These are phyloP conservation scores for Xestia c-nigrum DNA, from an alignment of 2,888 invertebrate species.

Conservation along the genomic window DNA sequence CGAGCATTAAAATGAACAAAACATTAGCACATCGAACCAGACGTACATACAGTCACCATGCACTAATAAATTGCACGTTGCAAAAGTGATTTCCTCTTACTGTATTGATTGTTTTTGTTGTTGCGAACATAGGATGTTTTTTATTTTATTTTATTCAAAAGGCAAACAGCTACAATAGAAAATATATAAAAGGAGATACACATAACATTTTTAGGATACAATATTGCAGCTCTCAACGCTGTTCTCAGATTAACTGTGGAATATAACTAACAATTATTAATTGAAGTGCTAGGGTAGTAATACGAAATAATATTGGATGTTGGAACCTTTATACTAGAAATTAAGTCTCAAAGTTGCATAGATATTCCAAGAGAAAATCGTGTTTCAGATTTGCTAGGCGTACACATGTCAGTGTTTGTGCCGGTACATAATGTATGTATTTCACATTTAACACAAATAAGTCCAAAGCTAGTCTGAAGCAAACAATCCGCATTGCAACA, in stretches of 20 bases:
- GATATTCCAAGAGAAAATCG: not conserved
- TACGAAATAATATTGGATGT: too few species aligned
- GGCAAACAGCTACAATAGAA: too few species aligned
- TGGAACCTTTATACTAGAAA: not conserved
- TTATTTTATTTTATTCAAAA: too few species aligned
- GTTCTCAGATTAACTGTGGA: too few species aligned
- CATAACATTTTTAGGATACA: too few species aligned
- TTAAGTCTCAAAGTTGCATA: not conserved
- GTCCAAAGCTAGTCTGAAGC: not conserved
- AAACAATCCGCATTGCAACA: constrained; percentile 16
- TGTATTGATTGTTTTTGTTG: not conserved
- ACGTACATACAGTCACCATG: not conserved
- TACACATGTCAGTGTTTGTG: not conserved
- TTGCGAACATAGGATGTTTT: not conserved
- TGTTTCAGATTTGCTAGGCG: not conserved
- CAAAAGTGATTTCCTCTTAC: not conserved
- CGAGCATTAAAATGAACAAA: not conserved
- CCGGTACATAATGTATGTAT: not conserved
- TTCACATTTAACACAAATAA: constrained; percentile 6
- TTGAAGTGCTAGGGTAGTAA: too few species aligned
- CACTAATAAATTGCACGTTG: not conserved
- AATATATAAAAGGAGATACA: too few species aligned
- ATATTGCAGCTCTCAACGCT: too few species aligned
- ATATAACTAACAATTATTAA: too few species aligned
- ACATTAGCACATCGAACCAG: not conserved